phyloP scores from a whole-genome alignment of 1,140 invertebrate species.

The Brachystomella parvula region DNA sequence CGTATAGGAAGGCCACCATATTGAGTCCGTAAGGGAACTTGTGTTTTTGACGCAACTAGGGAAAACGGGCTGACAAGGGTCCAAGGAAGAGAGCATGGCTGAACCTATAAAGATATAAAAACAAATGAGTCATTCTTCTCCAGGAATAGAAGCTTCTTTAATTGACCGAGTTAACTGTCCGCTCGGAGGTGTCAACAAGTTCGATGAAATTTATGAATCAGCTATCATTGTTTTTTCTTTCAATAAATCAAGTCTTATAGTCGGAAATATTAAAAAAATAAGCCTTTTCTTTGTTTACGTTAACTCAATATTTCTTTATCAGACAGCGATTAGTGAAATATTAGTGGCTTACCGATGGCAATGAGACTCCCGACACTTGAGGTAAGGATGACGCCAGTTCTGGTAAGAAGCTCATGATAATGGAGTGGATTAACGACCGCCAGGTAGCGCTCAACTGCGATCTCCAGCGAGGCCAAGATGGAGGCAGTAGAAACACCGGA shows the following conservation, averaged over 20 bases:
- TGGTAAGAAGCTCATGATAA: conserved; percentile 27
- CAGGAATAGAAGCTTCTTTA: background rate
- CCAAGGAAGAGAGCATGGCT: conserved; percentile 14
- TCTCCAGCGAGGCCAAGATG: conserved; percentile 21
- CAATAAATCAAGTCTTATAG: too few species aligned
- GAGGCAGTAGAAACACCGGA: conserved; percentile 18
- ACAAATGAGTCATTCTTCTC: background rate
- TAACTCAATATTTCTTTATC: too few species aligned
- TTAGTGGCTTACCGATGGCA: conserved; percentile 22
- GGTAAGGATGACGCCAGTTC: background rate
- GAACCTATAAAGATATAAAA: conserved; percentile 9
- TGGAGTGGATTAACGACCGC: conserved; percentile 29
- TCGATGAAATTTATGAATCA: background rate
- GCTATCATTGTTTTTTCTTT: too few species aligned
- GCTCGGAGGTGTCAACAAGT: too few species aligned
- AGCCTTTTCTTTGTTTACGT: too few species aligned
- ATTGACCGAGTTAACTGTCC: too few species aligned
- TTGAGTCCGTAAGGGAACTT: background rate
- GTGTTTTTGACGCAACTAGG: conserved; percentile 1
- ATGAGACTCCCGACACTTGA: conserved; percentile 7
- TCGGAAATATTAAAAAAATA: too few species aligned
- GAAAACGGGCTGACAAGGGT: conserved; percentile 16
- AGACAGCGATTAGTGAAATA: too few species aligned
- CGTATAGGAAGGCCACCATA: conserved; percentile 22
- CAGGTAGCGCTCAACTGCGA: conserved; percentile 26